Base-by-base conservation (phyloP, 2,888 invertebrate species). In the Tetanocera ferruginea region DNA sequence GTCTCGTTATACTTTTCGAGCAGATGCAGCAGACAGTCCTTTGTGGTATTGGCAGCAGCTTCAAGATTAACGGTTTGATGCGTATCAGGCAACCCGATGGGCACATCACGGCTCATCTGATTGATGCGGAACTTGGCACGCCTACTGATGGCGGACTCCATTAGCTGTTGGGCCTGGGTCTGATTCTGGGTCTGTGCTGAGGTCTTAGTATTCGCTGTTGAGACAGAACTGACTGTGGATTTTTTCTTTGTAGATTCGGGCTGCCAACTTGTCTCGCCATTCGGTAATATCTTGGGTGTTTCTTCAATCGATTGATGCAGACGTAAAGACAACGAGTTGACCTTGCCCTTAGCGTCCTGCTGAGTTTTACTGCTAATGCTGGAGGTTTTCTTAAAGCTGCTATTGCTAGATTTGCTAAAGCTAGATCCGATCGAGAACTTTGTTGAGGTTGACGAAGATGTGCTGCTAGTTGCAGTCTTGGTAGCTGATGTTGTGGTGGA, bases 21-120 rank as follows among this genome's bases (percentile, higher is more conserved):
- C 77, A 96, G 90, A 86, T 94, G 94, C 37, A 95, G 87, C 55
- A 96, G 90, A 69, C 96, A 91, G 87, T 96, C 94, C 89, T 96
- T 95, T 31, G 95, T 94, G 71, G 93, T 92, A 80, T 93, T 93
- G 14, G 94, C 93, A 60, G 93, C 93, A 84, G 89, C 89, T 78
- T 90, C 88, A 0, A 92, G 86, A 80, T 89, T 90, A 31, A 89
- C 89, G 76, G 92, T 89, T 83, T 92, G 92, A 80, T 92, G 91
- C 70, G 91, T 91, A 51, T 93, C 92, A 5, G 92, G 91, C 8
- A 92, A 91, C 57, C 92, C 92, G 37, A 93, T 90, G 1, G 95
- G 95, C 0, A 95, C 95, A 85, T 95, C 95, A 82, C 95, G 91
- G 84, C 94, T 94, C 88, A 92, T 91, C 82, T 92, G 92, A 55